Percentiles rank a stretch among this genome's conserved stretches.
phyloP scores from a whole-genome alignment of 1,140 invertebrate genomes.

The Leptinotarsa lineolata region DNA sequence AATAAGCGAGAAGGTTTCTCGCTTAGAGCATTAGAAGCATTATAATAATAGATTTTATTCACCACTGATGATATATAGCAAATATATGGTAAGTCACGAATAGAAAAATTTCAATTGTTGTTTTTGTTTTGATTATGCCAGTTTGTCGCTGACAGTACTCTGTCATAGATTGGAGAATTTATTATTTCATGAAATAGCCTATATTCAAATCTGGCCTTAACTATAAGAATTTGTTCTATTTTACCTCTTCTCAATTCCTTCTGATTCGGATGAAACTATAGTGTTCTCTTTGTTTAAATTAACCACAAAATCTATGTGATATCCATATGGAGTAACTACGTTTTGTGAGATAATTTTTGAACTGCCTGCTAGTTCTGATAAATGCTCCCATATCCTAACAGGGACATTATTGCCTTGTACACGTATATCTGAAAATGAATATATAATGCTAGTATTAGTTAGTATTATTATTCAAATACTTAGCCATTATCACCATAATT shows the following conservation, averaged over 20 bases:
- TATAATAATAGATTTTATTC: no score
- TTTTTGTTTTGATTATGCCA: no score
- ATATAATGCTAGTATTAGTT: no score
- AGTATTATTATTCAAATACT: no score
- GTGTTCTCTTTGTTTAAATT: constrained; percentile 39
- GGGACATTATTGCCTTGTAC: constrained; percentile 20
- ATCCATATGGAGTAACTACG: constrained; percentile 49
- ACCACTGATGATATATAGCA: no score
- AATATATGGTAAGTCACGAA: no score
- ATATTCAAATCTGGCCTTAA: not conserved
- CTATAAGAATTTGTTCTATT: not conserved
- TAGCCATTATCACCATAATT: no score
- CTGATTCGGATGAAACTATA: constrained; percentile 30
- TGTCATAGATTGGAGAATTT: no score
- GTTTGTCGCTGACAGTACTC: no score
- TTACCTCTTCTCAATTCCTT: constrained; percentile 38
- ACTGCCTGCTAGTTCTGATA: constrained; percentile 36
- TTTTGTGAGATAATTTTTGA: constrained; percentile 37
- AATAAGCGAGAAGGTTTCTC: no score
- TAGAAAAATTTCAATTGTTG: no score
- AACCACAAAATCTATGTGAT: constrained; percentile 48
- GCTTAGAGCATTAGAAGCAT: no score
- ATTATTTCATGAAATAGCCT: not conserved
- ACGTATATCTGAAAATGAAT: constrained; percentile 32
- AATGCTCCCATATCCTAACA: constrained; percentile 38